Conservation (phyloP, 2,113 vertebrate species). For the Pseudorasbora parva region DNA sequence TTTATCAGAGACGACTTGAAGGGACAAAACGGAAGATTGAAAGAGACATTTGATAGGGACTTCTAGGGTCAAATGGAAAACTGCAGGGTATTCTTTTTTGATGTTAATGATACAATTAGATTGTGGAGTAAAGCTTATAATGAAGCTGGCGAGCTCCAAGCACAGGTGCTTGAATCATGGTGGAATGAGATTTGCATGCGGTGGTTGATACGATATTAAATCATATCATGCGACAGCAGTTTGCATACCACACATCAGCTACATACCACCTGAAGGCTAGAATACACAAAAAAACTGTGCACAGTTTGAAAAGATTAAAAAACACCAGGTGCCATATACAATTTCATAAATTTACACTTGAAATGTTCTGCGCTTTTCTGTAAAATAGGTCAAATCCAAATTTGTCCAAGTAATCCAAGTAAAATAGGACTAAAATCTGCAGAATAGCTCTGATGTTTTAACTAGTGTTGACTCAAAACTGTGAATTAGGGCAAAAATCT, state of each 20-base stretch:
- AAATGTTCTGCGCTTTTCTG: background rate
- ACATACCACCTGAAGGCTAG: background rate
- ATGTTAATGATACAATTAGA: background rate
- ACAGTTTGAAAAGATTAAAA: background rate
- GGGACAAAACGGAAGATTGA: background rate
- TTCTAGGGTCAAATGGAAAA: background rate
- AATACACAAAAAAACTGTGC: background rate
- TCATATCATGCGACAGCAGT: background rate
- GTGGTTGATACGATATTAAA: background rate
- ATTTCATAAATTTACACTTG: background rate
- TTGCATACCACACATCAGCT: background rate
- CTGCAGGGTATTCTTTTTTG: too few relatives aligned
- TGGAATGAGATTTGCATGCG: background rate
- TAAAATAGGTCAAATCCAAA: background rate
- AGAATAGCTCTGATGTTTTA: too few relatives aligned
- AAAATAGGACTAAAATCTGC: too few relatives aligned
- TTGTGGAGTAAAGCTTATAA: background rate
- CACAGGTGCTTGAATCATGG: background rate
- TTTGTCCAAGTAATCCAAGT: too few relatives aligned
- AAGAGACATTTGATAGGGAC: background rate
- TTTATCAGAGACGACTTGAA: background rate
- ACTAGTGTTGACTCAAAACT: too few relatives aligned
- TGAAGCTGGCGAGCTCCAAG: background rate
- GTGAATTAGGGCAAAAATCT: too few relatives aligned
- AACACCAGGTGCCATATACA: background rate